Conservation (phyloP, 2,113 vertebrate genomes). For the Chaenocephalus aceratus region DNA sequence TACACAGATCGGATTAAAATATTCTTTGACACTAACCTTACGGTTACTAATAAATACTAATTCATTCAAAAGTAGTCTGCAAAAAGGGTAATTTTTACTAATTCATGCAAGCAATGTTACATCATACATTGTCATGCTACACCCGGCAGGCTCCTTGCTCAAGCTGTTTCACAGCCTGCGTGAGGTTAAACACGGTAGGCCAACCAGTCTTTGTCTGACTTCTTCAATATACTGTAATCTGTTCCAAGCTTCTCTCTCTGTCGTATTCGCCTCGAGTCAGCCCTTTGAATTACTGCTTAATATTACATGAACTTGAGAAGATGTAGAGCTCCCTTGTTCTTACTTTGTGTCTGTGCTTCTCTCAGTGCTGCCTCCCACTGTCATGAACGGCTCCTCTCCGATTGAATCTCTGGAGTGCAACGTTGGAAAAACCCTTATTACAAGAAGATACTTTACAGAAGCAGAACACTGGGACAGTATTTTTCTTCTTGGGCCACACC, state of each 20-base stretch:
- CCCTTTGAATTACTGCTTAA: conserved; percentile 62
- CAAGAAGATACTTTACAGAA: conserved; percentile 29
- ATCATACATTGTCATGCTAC: background rate
- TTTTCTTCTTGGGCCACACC: background rate
- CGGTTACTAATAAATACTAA: background rate
- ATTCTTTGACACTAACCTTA: too few relatives aligned
- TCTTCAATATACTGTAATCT: conserved; percentile 10
- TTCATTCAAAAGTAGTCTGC: background rate
- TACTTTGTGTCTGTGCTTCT: conserved; percentile 17
- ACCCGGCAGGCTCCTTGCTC: background rate
- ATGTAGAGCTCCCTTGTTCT: conserved; percentile 22
- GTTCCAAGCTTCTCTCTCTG: conserved; percentile 21
- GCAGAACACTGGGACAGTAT: conserved; percentile 18
- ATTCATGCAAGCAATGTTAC: background rate
- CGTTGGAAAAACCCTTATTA: conserved; percentile 17
- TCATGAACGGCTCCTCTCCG: conserved; percentile 15
- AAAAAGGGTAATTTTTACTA: background rate
- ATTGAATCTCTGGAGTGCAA: conserved; percentile 16
- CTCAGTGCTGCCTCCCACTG: conserved; percentile 2
- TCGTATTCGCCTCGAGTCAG: conserved; percentile 38
- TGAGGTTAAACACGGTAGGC: background rate
- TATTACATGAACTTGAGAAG: conserved; percentile 55
- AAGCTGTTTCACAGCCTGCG: background rate
- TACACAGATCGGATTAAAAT: too few relatives aligned
- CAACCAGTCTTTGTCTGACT: conserved; percentile 4